Percentiles rank a stretch among this genome's conserved stretches.
These are phyloP conservation scores for Leptinotarsa defecta DNA, from an alignment of 1,140 invertebrate species.

Conservation along the genomic window DNA sequence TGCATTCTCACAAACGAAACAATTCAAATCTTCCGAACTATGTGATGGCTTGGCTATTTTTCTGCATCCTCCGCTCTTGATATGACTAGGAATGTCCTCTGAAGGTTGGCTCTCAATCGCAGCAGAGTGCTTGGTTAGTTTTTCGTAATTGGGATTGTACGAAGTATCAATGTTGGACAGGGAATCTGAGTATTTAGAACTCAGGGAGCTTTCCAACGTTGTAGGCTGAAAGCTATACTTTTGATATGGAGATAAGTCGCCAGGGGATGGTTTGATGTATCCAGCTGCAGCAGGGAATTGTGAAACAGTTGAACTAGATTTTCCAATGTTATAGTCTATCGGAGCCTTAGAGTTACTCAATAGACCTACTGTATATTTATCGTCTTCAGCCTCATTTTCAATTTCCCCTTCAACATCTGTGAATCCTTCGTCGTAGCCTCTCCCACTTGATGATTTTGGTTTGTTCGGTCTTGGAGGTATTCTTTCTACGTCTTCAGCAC, in stretches of 20 bases:
- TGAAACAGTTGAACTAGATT: conserved; percentile 42
- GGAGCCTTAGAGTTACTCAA: conserved; percentile 1
- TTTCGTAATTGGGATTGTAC: conserved; percentile 40
- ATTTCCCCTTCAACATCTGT: conserved; percentile 19
- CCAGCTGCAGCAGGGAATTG: conserved; percentile 41
- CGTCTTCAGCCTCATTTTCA: not conserved
- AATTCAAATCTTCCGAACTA: conserved; percentile 54
- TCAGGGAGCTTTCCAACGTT: conserved; percentile 29
- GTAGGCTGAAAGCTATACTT: conserved; percentile 52
- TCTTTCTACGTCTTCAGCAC: conserved; percentile 19
- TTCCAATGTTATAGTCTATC: conserved; percentile 43
- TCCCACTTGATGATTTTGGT: not conserved
- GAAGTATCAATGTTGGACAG: conserved; percentile 39
- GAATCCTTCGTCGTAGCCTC: conserved; percentile 18
- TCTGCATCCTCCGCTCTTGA: conserved; percentile 44
- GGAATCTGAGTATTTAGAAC: conserved; percentile 37
- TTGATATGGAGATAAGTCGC: conserved; percentile 43
- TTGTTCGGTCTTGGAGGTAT: conserved; percentile 19
- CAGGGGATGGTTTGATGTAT: conserved; percentile 18
- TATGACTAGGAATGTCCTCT: conserved; percentile 39
- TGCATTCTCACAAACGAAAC: conserved; percentile 61
- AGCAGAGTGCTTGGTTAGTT: conserved; percentile 18
- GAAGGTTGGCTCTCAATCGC: conserved; percentile 33
- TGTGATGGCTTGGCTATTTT: conserved; percentile 42
- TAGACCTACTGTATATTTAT: conserved; percentile 9